These are phyloP conservation scores for Microplitis deprimator DNA, from an alignment of 2,888 invertebrate genomes.

Conservation along the genomic window DNA sequence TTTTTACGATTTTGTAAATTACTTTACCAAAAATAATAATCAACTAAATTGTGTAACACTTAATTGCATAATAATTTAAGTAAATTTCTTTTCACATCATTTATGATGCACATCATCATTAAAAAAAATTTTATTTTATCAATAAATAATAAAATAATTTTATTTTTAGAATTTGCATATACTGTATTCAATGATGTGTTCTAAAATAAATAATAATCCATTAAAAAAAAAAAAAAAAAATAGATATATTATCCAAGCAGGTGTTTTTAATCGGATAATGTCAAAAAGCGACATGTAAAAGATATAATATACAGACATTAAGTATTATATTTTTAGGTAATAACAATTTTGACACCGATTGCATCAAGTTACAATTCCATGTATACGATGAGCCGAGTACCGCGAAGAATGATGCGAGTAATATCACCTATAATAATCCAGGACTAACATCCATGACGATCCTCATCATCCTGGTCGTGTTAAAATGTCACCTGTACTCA, in stretches of 20 bases:
- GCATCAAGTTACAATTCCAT: constrained; percentile 12
- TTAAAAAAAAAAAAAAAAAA: neutral
- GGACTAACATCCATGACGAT: constrained; percentile 46
- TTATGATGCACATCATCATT: too few species aligned
- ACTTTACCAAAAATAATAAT: neutral
- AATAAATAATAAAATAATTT: too few species aligned
- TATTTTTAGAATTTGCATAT: neutral
- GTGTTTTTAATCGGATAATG: constrained; percentile 1
- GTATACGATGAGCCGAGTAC: constrained; percentile 25
- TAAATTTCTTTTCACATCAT: too few species aligned
- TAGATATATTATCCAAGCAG: neutral
- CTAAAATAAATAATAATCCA: constrained; percentile 3
- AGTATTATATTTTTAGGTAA: neutral
- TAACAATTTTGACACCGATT: neutral
- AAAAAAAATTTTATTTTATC: too few species aligned
- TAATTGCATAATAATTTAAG: neutral
- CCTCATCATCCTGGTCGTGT: neutral
- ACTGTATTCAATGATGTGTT: neutral
- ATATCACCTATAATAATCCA: neutral
- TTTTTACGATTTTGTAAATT: constrained; percentile 29
- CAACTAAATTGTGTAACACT: neutral
- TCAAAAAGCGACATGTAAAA: neutral
- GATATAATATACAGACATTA: neutral
- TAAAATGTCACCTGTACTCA: constrained; percentile 26
- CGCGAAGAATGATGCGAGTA: constrained; percentile 39